These are phyloP conservation scores for Mallateleia sp. DNA, from an alignment of 2,888 invertebrate species.

Conservation along the genomic window DNA sequence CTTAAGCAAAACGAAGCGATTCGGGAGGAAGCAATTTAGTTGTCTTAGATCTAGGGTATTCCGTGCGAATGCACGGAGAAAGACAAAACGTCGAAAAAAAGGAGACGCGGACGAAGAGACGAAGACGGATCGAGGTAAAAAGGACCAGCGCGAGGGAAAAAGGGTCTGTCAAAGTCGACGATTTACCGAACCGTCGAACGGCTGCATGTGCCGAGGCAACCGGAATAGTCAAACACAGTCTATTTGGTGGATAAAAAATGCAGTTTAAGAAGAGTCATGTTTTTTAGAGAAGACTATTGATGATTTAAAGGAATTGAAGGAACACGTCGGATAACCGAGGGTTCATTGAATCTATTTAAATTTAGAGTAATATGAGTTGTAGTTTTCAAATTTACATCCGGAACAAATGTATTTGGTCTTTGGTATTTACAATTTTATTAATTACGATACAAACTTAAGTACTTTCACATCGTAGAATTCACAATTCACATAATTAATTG, in stretches of 20 bases:
- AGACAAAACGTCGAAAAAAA: constrained; percentile 29
- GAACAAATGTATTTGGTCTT: no score
- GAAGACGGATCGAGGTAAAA: constrained; percentile 53
- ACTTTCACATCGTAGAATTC: no score
- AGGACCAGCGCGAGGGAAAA: constrained; percentile 38
- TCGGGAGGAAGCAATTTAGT: constrained; percentile 44
- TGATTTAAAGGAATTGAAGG: no score
- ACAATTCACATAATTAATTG: no score
- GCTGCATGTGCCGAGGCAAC: neutral
- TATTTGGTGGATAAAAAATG: constrained; percentile 59
- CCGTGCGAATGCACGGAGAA: constrained; percentile 46
- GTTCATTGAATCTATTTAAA: no score
- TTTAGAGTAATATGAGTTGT: no score
- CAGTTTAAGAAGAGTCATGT: constrained; percentile 4
- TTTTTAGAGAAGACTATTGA: no score
- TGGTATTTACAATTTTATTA: no score
- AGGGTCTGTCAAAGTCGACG: constrained; percentile 58
- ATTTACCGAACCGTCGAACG: constrained; percentile 55
- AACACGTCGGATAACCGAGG: no score
- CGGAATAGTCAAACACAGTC: constrained; percentile 32
- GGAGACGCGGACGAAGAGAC: constrained; percentile 19
- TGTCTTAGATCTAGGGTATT: constrained; percentile 56
- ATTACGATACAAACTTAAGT: no score
- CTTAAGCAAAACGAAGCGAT: constrained; percentile 33
- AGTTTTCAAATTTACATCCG: no score